Conservation (phyloP, 2,113 vertebrate species). For the Charina bottae region DNA sequence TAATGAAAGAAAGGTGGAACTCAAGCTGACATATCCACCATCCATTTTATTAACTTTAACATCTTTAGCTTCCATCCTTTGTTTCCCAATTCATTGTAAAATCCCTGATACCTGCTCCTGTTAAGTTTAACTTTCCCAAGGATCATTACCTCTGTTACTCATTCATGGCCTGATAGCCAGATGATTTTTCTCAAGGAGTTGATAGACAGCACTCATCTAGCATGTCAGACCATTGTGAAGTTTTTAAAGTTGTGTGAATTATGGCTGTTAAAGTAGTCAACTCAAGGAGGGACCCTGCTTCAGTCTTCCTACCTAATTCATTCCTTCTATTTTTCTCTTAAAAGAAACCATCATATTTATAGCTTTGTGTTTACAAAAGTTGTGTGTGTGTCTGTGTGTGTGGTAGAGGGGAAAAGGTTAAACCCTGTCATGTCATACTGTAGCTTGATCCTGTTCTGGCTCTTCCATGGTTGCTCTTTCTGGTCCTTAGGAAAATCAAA, state of each 20-base stretch:
- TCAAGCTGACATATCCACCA: not conserved
- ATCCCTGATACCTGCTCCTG: no score
- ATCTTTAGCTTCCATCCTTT: not conserved
- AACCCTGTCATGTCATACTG: not conserved
- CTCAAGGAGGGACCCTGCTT: not conserved
- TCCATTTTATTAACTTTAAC: not conserved
- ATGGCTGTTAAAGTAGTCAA: not conserved
- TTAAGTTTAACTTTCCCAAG: not conserved
- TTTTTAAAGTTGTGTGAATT: not conserved
- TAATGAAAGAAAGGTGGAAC: not conserved
- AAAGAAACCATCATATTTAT: not conserved
- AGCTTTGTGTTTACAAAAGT: not conserved
- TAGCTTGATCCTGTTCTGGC: not conserved
- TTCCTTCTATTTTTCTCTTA: not conserved
- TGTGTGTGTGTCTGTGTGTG: not conserved
- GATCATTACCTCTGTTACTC: not conserved
- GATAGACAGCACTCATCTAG: not conserved
- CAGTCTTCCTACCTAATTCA: not conserved
- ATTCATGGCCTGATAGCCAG: not conserved
- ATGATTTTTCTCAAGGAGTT: not conserved
- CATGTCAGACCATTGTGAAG: not conserved
- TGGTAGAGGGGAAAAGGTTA: no score
- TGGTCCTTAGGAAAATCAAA: not conserved
- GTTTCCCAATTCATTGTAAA: not conserved
- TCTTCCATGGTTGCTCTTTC: not conserved